Evolutionary conservation across 2,888 invertebrate species (phyloP).

Genomic region (Lasioglossum figueresi): DNA sequence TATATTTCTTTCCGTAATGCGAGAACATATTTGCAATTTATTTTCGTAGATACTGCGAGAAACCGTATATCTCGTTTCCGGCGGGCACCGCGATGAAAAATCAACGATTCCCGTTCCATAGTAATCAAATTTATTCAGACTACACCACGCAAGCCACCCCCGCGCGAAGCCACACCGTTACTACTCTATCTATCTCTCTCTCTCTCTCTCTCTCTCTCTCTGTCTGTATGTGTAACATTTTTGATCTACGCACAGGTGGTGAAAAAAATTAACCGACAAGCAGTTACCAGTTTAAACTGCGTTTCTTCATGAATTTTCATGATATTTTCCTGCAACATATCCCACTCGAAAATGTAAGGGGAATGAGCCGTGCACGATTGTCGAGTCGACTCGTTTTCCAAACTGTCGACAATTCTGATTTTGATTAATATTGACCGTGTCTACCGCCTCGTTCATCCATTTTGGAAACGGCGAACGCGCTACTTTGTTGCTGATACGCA

Average conservation of each 20-base stretch:
- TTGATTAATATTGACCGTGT: background rate
- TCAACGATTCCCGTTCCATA: background rate
- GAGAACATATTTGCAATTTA: slow-evolving; percentile 22
- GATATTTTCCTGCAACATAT: background rate
- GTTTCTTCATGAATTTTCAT: slow-evolving; percentile 2
- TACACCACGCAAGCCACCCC: background rate
- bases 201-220: background rate
- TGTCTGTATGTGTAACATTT: background rate
- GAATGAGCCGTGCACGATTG: background rate
- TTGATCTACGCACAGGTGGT: background rate
- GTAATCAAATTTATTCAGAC: slow-evolving; percentile 4
- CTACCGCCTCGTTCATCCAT: background rate
- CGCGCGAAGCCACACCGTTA: background rate
- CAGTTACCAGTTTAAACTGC: slow-evolving; percentile 1
- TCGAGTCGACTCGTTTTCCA: background rate
- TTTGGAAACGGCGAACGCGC: background rate
- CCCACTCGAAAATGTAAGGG: background rate
- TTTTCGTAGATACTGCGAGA: slow-evolving; percentile 5
- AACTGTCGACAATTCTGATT: background rate
- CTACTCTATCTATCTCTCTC: background rate
- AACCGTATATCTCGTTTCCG: slow-evolving; percentile 9
- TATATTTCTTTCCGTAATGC: background rate
- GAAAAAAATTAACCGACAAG: slow-evolving; percentile 9
- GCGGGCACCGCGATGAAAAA: background rate
- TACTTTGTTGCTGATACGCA: background rate